Evolutionary conservation across 2,113 vertebrate genomes (phyloP), one percentile per base, ranked within the genome.

Genomic region (Serilophus lunatus): DNA sequence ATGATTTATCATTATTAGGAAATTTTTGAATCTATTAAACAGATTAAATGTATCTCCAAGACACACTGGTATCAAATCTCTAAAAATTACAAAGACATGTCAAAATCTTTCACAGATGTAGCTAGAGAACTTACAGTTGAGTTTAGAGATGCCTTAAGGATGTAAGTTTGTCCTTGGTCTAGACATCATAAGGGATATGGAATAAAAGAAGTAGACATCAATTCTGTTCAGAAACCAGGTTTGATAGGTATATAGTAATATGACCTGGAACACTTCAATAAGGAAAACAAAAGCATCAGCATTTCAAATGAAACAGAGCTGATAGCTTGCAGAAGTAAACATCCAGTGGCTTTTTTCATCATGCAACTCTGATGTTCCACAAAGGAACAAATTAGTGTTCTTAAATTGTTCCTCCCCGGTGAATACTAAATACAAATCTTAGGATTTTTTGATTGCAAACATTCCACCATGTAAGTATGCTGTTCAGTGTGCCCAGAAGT

Each of bases 361-460:
- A 61, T 59, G 42, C 54, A 88, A 50, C 18, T 33, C 33, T 86
- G 80, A 88, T 70, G 81, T 88, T 47, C 47, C 69, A 88, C 70
- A 56, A 93, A 94, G 70, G 51, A 93, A 88, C 24, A 94, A 93
- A 93, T 74, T 29, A 88, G 36, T 17, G 1, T 61, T 88, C 63
- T 86, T 86, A 82, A 88, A 18, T 20, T 38, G 57, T 88, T 92
- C 63, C 17, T 96, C 86, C 31, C 50, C 45, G 40, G 49, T 80
- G 88, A 82, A 86, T 76, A 60, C 63, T 80, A 94, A 92, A 71
- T 47, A 59, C 35, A 79, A 65, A 23, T 10, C 23, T 83, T 66
- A 76, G 28, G 76, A 77, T 92, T 93, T 90, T 92, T 90, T 86
- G 71, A 93, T 69, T 95, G 54, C 66, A 86, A 82, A 59, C 68